phyloP scores from a whole-genome alignment of 2,113 vertebrate genomes.

The Bos indicus region DNA sequence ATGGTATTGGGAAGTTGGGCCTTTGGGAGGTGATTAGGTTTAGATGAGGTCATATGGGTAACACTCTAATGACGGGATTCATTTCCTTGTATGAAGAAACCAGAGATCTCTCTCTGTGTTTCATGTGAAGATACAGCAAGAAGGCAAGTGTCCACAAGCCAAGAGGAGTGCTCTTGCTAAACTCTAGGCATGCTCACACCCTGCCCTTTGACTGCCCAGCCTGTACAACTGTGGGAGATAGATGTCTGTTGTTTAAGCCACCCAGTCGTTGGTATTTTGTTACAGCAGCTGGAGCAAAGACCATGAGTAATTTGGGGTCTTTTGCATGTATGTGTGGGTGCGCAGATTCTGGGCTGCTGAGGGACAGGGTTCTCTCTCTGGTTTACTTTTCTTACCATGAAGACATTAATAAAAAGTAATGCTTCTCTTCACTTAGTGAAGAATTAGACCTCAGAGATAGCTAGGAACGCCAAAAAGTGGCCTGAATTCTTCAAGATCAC shows the following conservation, averaged over 20 bases:
- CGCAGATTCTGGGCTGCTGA: not conserved
- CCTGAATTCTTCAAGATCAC: not conserved
- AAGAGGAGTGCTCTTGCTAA: not conserved
- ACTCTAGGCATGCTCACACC: not conserved
- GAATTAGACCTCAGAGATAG: not conserved
- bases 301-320: not conserved
- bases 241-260: not conserved
- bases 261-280: not conserved
- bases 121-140: not conserved
- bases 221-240: not conserved
- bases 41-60: not conserved
- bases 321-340: not conserved
- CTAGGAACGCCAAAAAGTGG: not conserved
- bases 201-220: not conserved
- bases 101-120: not conserved
- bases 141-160: not conserved
- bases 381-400: not conserved
- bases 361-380: not conserved
- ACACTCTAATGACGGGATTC: not conserved
- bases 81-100: not conserved
- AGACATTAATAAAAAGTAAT: not conserved
- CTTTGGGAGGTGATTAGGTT: not conserved
- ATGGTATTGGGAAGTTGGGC: not conserved
- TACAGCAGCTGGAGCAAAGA: not conserved
- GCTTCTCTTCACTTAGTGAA: not conserved